Evolutionary conservation across 30 jellyfish, hydroid and myxozoan genomes (phyloP).

Genomic region (Sanderia malayensis): DNA sequence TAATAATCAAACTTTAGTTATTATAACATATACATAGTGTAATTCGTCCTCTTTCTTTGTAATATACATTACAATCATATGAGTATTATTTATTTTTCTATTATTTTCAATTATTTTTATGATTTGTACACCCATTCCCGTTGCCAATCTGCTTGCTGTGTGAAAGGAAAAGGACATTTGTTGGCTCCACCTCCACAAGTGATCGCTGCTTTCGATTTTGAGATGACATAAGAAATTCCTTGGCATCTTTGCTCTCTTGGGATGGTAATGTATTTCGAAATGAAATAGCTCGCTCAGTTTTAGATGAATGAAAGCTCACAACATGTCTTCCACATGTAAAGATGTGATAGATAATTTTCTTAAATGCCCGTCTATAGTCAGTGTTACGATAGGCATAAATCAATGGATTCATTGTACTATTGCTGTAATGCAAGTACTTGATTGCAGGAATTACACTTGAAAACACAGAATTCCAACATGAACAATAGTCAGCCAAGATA

Average conservation of each 20-base stretch:
- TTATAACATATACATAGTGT: too few relatives aligned
- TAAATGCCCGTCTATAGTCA: slow-evolving; percentile 67
- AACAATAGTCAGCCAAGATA: slow-evolving; percentile 44
- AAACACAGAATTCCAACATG: slow-evolving; percentile 39
- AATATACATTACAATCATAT: too few relatives aligned
- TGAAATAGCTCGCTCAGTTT: slow-evolving; percentile 47
- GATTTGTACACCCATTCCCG: too few relatives aligned
- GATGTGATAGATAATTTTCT: slow-evolving; percentile 35
- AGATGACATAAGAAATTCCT: slow-evolving; percentile 14
- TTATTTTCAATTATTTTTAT: too few relatives aligned
- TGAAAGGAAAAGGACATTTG: too few relatives aligned
- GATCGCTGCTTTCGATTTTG: not conserved
- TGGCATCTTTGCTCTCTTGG: slow-evolving; percentile 38
- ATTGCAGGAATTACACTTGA: slow-evolving; percentile 58
- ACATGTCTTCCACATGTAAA: slow-evolving; percentile 39
- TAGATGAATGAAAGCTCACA: slow-evolving; percentile 19
- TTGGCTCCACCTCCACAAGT: too few relatives aligned
- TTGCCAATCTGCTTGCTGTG: too few relatives aligned
- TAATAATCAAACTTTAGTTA: too few relatives aligned
- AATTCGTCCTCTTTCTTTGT: too few relatives aligned
- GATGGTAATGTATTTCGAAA: slow-evolving; percentile 46
- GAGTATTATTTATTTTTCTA: too few relatives aligned
- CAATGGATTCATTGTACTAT: slow-evolving; percentile 78
- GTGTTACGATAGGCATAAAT: slow-evolving; percentile 81
- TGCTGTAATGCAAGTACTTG: slow-evolving; percentile 64